phyloP scores from a whole-genome alignment of 1,140 invertebrate species.

The Listronotus bonariensis region DNA sequence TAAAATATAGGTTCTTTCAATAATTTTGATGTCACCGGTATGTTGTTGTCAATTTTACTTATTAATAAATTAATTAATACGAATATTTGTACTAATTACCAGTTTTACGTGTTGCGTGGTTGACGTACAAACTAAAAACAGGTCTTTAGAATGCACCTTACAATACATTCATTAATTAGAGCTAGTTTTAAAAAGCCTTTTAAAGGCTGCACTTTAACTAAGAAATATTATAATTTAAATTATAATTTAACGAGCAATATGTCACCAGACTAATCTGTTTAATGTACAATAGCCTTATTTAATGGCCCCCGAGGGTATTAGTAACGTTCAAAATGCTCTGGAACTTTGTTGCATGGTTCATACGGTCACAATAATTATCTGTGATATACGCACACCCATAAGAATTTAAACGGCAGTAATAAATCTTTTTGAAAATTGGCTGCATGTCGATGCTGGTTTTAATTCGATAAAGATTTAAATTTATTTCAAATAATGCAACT shows the following conservation, averaged over 20 bases:
- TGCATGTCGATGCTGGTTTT: slow-evolving; percentile 12
- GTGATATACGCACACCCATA: slow-evolving; percentile 37
- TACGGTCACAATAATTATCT: slow-evolving; percentile 37
- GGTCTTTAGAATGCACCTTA: no score
- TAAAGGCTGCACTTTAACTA: slow-evolving; percentile 7
- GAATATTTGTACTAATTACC: no score
- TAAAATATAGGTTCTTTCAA: no score
- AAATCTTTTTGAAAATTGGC: slow-evolving; percentile 19
- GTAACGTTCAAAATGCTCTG: slow-evolving; percentile 34
- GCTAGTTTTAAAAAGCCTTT: slow-evolving; percentile 2
- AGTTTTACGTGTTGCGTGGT: no score
- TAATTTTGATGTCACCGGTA: no score
- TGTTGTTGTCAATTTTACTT: no score
- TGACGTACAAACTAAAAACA: no score
- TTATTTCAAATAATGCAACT: not conserved
- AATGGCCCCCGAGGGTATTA: slow-evolving; percentile 33
- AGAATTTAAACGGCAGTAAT: slow-evolving; percentile 34
- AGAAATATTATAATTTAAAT: slow-evolving; percentile 33
- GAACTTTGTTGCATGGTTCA: slow-evolving; percentile 36
- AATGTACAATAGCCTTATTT: slow-evolving; percentile 36
- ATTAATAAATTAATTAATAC: no score
- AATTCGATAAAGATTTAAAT: slow-evolving; percentile 3
- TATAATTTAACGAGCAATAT: slow-evolving; percentile 35
- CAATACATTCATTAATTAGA: no score
- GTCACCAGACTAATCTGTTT: slow-evolving; percentile 37